phyloP scores from a whole-genome alignment of 2,888 invertebrate genomes.

The Hirtodrosophila alboralis region DNA sequence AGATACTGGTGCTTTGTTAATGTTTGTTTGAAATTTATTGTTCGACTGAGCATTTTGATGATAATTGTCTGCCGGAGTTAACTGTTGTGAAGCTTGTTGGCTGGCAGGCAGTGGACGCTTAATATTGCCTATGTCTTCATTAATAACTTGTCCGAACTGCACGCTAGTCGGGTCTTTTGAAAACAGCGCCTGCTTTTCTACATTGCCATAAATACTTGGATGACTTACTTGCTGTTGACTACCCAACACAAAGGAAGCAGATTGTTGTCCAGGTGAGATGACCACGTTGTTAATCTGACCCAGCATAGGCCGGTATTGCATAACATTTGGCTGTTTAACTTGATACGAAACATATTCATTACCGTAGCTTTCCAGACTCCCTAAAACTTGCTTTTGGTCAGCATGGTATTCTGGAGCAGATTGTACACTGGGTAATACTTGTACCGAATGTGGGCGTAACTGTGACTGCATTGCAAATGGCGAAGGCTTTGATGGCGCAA shows the following conservation, averaged over 20 bases:
- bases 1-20: slow-evolving; percentile 26
- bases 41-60: slow-evolving; percentile 48
- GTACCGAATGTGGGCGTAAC: slow-evolving; percentile 3
- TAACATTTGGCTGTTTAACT: slow-evolving; percentile 83
- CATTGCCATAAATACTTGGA: slow-evolving; percentile 84
- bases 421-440: background rate
- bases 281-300: slow-evolving; percentile 87
- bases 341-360: slow-evolving; percentile 84
- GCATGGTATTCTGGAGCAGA: slow-evolving; percentile 6
- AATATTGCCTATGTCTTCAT: slow-evolving; percentile 77
- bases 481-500: slow-evolving; percentile 80
- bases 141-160: slow-evolving; percentile 82
- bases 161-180: slow-evolving; percentile 76
- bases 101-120: slow-evolving; percentile 45
- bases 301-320: slow-evolving; percentile 84
- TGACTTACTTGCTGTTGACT: slow-evolving; percentile 86
- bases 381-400: slow-evolving; percentile 61
- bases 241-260: slow-evolving; percentile 87
- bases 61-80: slow-evolving; percentile 22
- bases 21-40: slow-evolving; percentile 69
- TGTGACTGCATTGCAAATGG: slow-evolving; percentile 80
- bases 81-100: slow-evolving; percentile 19
- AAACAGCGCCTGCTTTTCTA: slow-evolving; percentile 85
- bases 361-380: slow-evolving; percentile 70
- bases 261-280: slow-evolving; percentile 87